These are phyloP conservation scores for Coregonus clupeaformis DNA, from an alignment of 2,113 vertebrate genomes.

Conservation along the genomic window DNA sequence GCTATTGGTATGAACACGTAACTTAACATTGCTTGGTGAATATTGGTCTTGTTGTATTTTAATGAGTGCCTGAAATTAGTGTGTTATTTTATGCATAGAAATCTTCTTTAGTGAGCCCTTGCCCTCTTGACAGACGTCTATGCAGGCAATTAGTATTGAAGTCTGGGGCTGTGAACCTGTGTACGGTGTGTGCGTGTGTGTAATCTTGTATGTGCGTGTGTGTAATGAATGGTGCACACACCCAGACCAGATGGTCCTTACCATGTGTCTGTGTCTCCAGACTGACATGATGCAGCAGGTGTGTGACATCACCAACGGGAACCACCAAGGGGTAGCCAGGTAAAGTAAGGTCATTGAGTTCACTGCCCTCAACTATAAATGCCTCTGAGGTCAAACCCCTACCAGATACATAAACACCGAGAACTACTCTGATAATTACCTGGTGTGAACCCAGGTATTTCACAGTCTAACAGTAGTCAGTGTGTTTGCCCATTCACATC, in stretches of 20 bases:
- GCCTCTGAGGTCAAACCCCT: not conserved
- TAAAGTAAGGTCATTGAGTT: too few species aligned
- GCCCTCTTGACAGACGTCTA: constrained; percentile 25
- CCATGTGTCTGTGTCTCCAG: too few species aligned
- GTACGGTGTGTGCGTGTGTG: not conserved
- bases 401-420: not conserved
- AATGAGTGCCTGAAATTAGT: constrained; percentile 38
- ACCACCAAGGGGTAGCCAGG: too few species aligned
- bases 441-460: not conserved
- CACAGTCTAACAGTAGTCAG: not conserved
- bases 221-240: not conserved
- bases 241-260: too few species aligned
- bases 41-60: not conserved
- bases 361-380: too few species aligned
- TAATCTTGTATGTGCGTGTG: not conserved
- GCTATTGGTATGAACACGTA: constrained; percentile 5
- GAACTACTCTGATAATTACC: not conserved
- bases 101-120: constrained; percentile 25
- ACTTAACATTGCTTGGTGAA: not conserved
- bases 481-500: not conserved
- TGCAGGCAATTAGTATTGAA: constrained; percentile 9
- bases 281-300: too few species aligned
- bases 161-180: not conserved
- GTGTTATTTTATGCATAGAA: constrained; percentile 24
- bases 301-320: too few species aligned